Evolutionary conservation across 2,113 vertebrate genomes (phyloP), one percentile per base, ranked within the genome.

Genomic region (Bos javanicus): DNA sequence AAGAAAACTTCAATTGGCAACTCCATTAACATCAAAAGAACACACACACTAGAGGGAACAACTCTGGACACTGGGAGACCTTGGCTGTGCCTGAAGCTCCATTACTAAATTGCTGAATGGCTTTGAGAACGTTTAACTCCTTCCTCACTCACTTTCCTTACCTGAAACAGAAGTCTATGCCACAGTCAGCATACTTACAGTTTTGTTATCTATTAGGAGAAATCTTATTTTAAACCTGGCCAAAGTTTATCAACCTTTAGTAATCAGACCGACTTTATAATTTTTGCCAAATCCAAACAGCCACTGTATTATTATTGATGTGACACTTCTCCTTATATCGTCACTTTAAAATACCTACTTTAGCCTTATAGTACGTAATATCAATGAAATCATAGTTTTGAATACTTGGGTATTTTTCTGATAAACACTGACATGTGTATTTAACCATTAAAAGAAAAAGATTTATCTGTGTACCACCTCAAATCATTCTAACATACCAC

Each of bases 1-100:
- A 97, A 92, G 93, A 98, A 98, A 97, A 95, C 19, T 92, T 94
- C 76, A 94, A 91, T 2, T 97, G 88, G 93, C 92, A 94, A 46
- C 52, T 92, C 81, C 78, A 93, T 67, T 71, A 95, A 59, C 50
- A 76, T 85, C 64, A 54, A 76, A 92, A 94, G 48, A 90, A 23
- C n/a, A 88, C 26, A 90, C 26, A 52, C 3, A 2, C 28, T 17
- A 83, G 50, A 85, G 50, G 50, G 50, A 54, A 83, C 3, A 90
- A 36, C 56, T 60, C 60, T 59, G 39, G 64, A 71, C 62, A 52
- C 60, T 59, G 64, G 92, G n/a, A 96, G 57, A 62, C 36, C 15
- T 19, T 88, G 76, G 30, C 71, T 57, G 8, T 23, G 54, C 43
- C 59, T 82, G 54, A 93, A 52, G 11, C 12, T 81, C 85, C 59